A percentile compares a stretch with the other conserved stretches of the same genome.
Evolutionary conservation across 1,140 invertebrate species (phyloP).

Genomic region (Drosophila busckii): DNA sequence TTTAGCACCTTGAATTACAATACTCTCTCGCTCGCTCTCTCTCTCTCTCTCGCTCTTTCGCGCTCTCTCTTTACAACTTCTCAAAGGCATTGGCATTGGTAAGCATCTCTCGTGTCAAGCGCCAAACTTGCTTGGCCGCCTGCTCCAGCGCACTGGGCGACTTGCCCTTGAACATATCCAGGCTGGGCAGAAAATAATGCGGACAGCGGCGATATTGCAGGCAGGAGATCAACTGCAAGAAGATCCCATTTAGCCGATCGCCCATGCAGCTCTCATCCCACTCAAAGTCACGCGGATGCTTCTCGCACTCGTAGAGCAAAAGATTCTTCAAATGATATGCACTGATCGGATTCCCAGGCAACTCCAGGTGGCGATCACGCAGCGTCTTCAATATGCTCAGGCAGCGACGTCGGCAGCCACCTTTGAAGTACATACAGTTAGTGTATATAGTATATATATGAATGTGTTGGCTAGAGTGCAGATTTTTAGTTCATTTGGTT

Average conservation of each 20-base stretch:
- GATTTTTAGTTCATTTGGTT: too few relatives aligned
- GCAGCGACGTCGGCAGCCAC: slow-evolving; percentile 88
- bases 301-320: slow-evolving; percentile 96
- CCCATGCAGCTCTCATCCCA: slow-evolving; percentile 95
- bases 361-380: slow-evolving; percentile 91
- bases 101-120: slow-evolving; percentile 92
- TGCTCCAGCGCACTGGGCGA: slow-evolving; percentile 91
- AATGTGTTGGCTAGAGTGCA: too few relatives aligned
- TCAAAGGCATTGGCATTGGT: slow-evolving; percentile 94
- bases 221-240: slow-evolving; percentile 95
- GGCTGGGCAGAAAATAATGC: slow-evolving; percentile 92
- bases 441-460: too few relatives aligned
- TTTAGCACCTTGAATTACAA: slow-evolving; percentile 40
- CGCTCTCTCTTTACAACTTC: slow-evolving; percentile 84
- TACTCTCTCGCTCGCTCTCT: not conserved
- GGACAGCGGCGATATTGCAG: slow-evolving; percentile 95
- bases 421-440: slow-evolving; percentile 43
- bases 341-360: slow-evolving; percentile 91
- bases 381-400: slow-evolving; percentile 93
- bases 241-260: slow-evolving; percentile 94
- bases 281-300: slow-evolving; percentile 93
- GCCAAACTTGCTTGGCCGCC: slow-evolving; percentile 94
- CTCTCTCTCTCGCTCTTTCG: not conserved
- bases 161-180: slow-evolving; percentile 94
- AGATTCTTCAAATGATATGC: slow-evolving; percentile 94